Evolutionary conservation across 2,797 vertebrate species (phyloP), one percentile per base, ranked within the genome.

Genomic region (Protosalanx chinensis): DNA sequence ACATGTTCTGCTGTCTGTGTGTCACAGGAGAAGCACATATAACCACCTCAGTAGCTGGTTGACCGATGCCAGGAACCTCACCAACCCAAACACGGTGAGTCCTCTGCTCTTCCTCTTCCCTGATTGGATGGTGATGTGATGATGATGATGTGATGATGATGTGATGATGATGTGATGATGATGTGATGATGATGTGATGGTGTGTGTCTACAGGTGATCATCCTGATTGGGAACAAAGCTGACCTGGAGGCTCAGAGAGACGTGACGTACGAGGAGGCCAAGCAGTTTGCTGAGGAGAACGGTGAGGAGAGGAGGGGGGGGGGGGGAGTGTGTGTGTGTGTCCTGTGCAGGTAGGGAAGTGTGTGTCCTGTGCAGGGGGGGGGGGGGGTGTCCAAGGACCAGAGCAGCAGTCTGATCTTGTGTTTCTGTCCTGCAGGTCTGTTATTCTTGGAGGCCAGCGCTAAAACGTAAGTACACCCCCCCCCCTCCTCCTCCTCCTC

Each of bases 21-120:
- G 30, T 67, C 71, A 73, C 91, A 99, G 98, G 94, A 96, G 98
- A 95, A 99, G 97, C 94, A 99, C 97, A 0, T 99, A 99, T 90
- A 99, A 99, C 90, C 98, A 99, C 82, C 94, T 98, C 87, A 99
- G 97, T 93, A 99, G 98, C 92, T 99, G 97, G 98, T 89, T 99
- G 92, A 99, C 98, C 72, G 98, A 99, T 63, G 97, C 98, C 81
- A 93, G 98, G 88, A 99, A 99, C 87, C 97, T 99, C 90, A 99
- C 97, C 92, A 99, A 98, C 90, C 98, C 98, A 86, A 99, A 99
- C 87, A 99, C 98, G 85, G 98, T 99, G 90, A 96, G 96, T 93
- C 82, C 63, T 61, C n/a, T 4, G 37, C 33, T 37, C 57, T 23
- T 18, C 20, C 53, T 2, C 18, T 41, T 10, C 6, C 0, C 37